Evolutionary conservation across 2,797 vertebrate species (phyloP).

Genomic region (Enteromius paludinosus): DNA sequence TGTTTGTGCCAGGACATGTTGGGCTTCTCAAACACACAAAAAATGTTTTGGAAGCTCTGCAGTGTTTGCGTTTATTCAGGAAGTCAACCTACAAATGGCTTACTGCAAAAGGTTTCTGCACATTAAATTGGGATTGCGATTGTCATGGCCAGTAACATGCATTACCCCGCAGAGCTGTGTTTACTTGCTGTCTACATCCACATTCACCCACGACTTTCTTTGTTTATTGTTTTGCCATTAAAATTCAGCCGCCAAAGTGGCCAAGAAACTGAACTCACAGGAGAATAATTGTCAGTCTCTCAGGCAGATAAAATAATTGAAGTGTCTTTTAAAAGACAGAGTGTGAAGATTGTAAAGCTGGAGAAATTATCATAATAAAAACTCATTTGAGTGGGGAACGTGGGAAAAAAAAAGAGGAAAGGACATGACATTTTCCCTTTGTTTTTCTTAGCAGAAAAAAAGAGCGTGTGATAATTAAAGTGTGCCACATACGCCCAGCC

Average conservation of each 20-base stretch:
- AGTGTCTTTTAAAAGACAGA: slow-evolving; percentile 48
- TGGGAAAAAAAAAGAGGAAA: slow-evolving; percentile 37
- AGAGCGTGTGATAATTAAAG: slow-evolving; percentile 62
- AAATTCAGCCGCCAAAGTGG: slow-evolving; percentile 26
- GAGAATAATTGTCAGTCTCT: slow-evolving; percentile 46
- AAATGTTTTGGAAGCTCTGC: neutral
- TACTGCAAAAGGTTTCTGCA: slow-evolving; percentile 1
- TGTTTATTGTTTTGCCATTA: slow-evolving; percentile 37
- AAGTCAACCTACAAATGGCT: slow-evolving; percentile 12
- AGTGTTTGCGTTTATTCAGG: neutral
- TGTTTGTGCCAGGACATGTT: neutral
- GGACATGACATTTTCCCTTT: slow-evolving; percentile 61
- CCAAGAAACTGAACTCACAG: slow-evolving; percentile 35
- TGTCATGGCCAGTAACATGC: neutral
- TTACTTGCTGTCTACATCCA: neutral
- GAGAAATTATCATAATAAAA: slow-evolving; percentile 56
- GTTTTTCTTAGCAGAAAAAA: slow-evolving; percentile 55
- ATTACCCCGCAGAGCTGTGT: neutral
- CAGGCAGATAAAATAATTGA: slow-evolving; percentile 37
- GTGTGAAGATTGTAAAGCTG: slow-evolving; percentile 19
- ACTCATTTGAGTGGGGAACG: slow-evolving; percentile 30
- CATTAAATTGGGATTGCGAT: neutral
- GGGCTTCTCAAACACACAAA: neutral
- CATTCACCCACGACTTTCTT: slow-evolving; percentile 1
- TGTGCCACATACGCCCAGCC: slow-evolving; percentile 47